Conservation (phyloP, 1,140 invertebrate genomes). For the Akabosia matsudoensis region DNA sequence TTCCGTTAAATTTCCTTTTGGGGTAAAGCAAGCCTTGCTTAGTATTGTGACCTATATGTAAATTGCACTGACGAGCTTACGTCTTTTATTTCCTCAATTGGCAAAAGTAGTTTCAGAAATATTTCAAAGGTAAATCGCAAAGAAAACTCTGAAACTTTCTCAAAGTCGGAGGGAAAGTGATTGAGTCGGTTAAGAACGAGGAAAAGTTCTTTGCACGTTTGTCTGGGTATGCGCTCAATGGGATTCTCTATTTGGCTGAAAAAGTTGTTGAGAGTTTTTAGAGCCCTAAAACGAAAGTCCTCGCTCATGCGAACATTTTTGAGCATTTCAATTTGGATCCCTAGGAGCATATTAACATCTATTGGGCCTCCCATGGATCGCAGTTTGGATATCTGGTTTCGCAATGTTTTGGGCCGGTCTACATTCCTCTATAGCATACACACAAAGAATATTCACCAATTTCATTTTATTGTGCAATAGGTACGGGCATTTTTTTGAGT, state of each 20-base stretch:
- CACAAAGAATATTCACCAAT: no score
- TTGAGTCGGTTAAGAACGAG: background rate
- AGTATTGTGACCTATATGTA: background rate
- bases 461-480: no score
- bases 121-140: slow-evolving; percentile 2
- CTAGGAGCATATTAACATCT: background rate
- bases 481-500: no score
- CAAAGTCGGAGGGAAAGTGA: background rate
- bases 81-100: background rate
- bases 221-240: background rate
- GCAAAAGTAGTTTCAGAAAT: background rate
- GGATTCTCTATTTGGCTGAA: background rate
- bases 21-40: no score
- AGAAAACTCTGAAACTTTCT: background rate
- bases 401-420: background rate
- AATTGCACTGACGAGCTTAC: background rate
- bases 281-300: background rate
- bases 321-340: background rate
- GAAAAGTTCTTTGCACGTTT: background rate
- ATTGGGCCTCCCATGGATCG: background rate
- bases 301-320: background rate
- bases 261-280: background rate
- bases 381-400: background rate
- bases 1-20: no score
- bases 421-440: background rate